Percentiles rank a stretch among this genome's conserved stretches.
phyloP scores from a whole-genome alignment of 2,113 vertebrate species.

The Sceloporus undulatus region DNA sequence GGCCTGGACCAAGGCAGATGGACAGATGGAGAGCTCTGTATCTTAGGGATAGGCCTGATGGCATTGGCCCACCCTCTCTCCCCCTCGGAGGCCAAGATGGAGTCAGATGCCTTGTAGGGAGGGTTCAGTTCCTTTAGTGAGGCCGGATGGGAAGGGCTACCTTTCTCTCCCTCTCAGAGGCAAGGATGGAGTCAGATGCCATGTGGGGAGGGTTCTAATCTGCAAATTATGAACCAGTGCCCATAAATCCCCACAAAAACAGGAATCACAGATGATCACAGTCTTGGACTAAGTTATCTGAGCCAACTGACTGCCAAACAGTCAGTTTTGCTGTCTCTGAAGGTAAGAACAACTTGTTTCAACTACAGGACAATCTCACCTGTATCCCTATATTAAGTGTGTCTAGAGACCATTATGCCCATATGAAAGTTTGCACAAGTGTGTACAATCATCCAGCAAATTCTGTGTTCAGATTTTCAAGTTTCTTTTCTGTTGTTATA shows the following conservation, averaged over 20 bases:
- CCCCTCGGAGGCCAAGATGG: too few species aligned
- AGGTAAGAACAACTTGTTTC: constrained; percentile 5
- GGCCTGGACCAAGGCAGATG: too few species aligned
- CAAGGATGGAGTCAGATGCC: too few species aligned
- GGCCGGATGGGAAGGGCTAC: too few species aligned
- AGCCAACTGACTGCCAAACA: constrained; percentile 17
- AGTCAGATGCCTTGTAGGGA: too few species aligned
- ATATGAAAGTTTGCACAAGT: neutral
- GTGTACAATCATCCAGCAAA: neutral
- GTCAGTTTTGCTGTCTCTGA: constrained; percentile 2
- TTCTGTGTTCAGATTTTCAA: neutral
- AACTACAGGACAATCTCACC: neutral
- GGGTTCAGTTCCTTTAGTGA: too few species aligned
- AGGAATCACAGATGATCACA: constrained; percentile 18
- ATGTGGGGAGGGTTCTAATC: constrained; percentile 37
- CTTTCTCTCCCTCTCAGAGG: too few species aligned
- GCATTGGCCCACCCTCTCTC: too few species aligned
- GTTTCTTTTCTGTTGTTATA: neutral
- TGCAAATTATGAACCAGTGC: constrained; percentile 67
- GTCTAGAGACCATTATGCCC: neutral
- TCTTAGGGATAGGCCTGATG: too few species aligned
- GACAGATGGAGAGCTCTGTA: too few species aligned
- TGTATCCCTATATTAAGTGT: neutral
- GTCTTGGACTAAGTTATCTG: neutral
- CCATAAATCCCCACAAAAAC: constrained; percentile 60